Percentiles rank a stretch among this genome's conserved stretches.
phyloP scores from a whole-genome alignment of 2,888 invertebrate species.

The Oeneis ivallda region DNA sequence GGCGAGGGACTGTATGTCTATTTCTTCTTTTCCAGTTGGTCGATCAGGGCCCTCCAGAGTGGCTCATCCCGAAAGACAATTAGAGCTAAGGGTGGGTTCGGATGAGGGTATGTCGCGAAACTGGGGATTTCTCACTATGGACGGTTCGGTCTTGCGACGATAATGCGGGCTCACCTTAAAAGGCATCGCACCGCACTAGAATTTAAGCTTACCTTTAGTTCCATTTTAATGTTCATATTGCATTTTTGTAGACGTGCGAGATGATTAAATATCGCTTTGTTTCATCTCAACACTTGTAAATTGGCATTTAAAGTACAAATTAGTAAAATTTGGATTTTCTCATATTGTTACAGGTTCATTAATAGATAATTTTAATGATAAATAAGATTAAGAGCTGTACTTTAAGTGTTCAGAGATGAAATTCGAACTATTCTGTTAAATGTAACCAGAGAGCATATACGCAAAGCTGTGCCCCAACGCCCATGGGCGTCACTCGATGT shows the following conservation, averaged over 20 bases:
- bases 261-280: conserved; percentile 67
- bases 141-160: conserved; percentile 76
- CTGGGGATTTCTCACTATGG: conserved; percentile 80
- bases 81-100: conserved; percentile 77
- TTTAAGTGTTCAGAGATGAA: conserved; percentile 81
- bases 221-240: conserved; percentile 64
- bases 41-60: conserved; percentile 82
- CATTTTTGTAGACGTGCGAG: conserved; percentile 73
- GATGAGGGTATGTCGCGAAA: conserved; percentile 79
- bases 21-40: conserved; percentile 82
- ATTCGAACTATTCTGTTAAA: conserved; percentile 69
- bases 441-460: conserved; percentile 67
- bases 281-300: conserved; percentile 76
- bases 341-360: conserved; percentile 82
- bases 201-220: conserved; percentile 71
- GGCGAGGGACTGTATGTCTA: conserved; percentile 80
- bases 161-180: conserved; percentile 74
- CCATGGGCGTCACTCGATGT: conserved; percentile 54
- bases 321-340: conserved; percentile 81
- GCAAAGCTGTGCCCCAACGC: conserved; percentile 54
- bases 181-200: conserved; percentile 81
- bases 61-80: conserved; percentile 82
- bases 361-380: conserved; percentile 76
- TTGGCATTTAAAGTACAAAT: conserved; percentile 82
- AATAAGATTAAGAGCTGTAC: conserved; percentile 79